phyloP scores from a whole-genome alignment of 2,797 vertebrate genomes.

The Botia almorhae region DNA sequence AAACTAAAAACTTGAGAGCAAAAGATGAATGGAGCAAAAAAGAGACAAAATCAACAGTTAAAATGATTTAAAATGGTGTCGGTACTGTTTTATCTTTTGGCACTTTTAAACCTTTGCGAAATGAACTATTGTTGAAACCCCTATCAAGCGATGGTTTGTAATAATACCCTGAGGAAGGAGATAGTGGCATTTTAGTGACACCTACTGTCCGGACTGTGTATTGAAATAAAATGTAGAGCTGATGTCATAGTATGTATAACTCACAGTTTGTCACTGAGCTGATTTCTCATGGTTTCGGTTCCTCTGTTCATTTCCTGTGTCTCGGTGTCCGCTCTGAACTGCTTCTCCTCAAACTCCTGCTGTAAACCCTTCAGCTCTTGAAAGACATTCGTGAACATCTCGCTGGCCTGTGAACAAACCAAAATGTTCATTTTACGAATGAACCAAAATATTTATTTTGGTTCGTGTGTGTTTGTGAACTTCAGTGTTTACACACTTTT shows the following conservation, averaged over 20 bases:
- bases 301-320: constrained; percentile 9
- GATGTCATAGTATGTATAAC: constrained; percentile 12
- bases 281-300: constrained; percentile 12
- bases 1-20: background rate
- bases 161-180: background rate
- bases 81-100: background rate
- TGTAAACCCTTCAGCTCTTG: constrained; percentile 43
- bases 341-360: constrained; percentile 36
- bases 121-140: constrained; percentile 6
- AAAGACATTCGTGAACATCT: constrained; percentile 36
- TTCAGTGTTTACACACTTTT: no score
- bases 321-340: constrained; percentile 33
- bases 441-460: no score
- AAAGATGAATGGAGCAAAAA: background rate
- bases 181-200: constrained; percentile 51
- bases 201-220: constrained; percentile 35
- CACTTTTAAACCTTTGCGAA: background rate
- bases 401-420: constrained; percentile 29
- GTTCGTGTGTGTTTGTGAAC: no score
- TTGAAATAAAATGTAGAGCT: background rate
- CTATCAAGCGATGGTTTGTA: constrained; percentile 1
- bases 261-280: constrained; percentile 52
- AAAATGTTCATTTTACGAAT: no score
- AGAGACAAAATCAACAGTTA: background rate
- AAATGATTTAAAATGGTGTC: background rate